Percentiles rank a stretch among this genome's conserved stretches.
Evolutionary conservation across 2,888 invertebrate genomes (phyloP).

Genomic region (Campopleginae sp.): DNA sequence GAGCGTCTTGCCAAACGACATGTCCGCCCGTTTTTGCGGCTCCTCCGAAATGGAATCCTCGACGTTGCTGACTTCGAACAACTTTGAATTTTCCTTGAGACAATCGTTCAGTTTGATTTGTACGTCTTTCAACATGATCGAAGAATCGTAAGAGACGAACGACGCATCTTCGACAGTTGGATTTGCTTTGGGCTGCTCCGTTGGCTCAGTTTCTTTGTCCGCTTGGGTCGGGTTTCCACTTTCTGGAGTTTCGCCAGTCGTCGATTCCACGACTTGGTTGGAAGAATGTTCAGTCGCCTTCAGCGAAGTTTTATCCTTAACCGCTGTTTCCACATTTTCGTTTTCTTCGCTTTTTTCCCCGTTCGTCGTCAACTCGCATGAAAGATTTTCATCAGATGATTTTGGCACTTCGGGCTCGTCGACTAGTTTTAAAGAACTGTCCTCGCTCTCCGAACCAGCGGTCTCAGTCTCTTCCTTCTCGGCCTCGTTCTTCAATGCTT

Average conservation of each 20-base stretch:
- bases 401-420: slow-evolving; percentile 51
- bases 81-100: slow-evolving; percentile 77
- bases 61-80: slow-evolving; percentile 68
- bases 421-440: slow-evolving; percentile 41
- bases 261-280: slow-evolving; percentile 76
- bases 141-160: slow-evolving; percentile 77
- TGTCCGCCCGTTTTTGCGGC: slow-evolving; percentile 64
- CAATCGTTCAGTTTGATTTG: slow-evolving; percentile 80
- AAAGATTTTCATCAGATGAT: slow-evolving; percentile 15
- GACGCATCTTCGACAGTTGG: slow-evolving; percentile 69
- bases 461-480: slow-evolving; percentile 50
- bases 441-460: slow-evolving; percentile 48
- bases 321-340: slow-evolving; percentile 56
- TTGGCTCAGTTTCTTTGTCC: slow-evolving; percentile 58
- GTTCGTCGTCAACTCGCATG: slow-evolving; percentile 25
- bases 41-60: slow-evolving; percentile 8
- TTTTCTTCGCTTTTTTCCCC: slow-evolving; percentile 55
- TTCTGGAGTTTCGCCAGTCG: slow-evolving; percentile 75
- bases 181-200: slow-evolving; percentile 59
- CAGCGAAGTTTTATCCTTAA: slow-evolving; percentile 46
- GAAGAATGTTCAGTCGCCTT: slow-evolving; percentile 73
- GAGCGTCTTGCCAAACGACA: slow-evolving; percentile 81
- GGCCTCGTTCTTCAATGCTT: slow-evolving; percentile 29
- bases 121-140: slow-evolving; percentile 79
- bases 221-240: slow-evolving; percentile 67